phyloP scores from a whole-genome alignment of 2,888 invertebrate genomes.

The Eudasyphora cyanicolor region DNA sequence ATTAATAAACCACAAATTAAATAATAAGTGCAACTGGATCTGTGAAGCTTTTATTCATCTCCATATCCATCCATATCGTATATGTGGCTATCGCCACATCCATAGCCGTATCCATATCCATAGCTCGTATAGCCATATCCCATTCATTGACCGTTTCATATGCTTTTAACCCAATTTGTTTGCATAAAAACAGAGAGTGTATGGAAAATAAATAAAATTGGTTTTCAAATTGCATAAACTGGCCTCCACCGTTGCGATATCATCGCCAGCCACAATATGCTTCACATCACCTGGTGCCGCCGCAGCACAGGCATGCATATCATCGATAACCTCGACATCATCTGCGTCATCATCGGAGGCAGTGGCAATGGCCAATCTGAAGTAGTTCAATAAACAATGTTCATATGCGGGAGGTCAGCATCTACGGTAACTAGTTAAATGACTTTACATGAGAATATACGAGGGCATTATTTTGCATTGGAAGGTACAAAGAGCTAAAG shows the following conservation, averaged over 20 bases:
- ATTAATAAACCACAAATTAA: slow-evolving; percentile 67
- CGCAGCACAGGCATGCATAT: not conserved
- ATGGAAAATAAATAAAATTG: slow-evolving; percentile 46
- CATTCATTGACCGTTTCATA: slow-evolving; percentile 54
- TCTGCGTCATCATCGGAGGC: slow-evolving; percentile 1
- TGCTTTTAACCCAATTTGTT: slow-evolving; percentile 61
- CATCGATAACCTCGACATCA: not conserved
- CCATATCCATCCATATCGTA: too few species aligned
- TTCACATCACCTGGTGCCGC: slow-evolving; percentile 10
- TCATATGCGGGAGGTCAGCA: not conserved
- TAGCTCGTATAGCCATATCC: not conserved
- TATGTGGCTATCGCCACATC: too few species aligned
- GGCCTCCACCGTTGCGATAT: not conserved
- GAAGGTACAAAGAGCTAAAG: not conserved
- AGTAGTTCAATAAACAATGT: slow-evolving; percentile 21
- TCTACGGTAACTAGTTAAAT: slow-evolving; percentile 33
- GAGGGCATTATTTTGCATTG: not conserved
- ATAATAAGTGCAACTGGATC: slow-evolving; percentile 54
- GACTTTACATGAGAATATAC: slow-evolving; percentile 27
- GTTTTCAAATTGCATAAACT: slow-evolving; percentile 38
- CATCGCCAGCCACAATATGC: not conserved
- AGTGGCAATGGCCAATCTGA: slow-evolving; percentile 29
- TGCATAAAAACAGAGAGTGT: slow-evolving; percentile 39
- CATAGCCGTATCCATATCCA: too few species aligned
- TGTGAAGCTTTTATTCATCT: slow-evolving; percentile 26